phyloP scores from a whole-genome alignment of 2,888 invertebrate species.

The Callyntrura sp. region DNA sequence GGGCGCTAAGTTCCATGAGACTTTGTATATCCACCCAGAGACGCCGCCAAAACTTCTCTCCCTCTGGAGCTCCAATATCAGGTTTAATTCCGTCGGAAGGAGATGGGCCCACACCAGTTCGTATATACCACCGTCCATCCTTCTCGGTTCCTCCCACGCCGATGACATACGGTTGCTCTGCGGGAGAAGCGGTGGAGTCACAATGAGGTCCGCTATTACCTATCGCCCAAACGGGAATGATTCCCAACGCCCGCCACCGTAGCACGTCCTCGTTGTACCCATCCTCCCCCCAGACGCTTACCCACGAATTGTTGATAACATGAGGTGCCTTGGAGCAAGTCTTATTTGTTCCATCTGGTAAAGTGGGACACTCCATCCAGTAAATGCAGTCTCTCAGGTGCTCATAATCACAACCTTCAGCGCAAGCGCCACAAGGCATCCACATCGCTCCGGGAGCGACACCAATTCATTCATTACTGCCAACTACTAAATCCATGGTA shows the following conservation, averaged over 20 bases:
- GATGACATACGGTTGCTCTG: slow-evolving; percentile 49
- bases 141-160: slow-evolving; percentile 53
- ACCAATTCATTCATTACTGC: slow-evolving; percentile 49
- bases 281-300: too few relatives aligned
- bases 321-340: slow-evolving; percentile 50
- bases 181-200: slow-evolving; percentile 14
- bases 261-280: neutral
- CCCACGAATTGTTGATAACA: slow-evolving; percentile 58
- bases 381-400: slow-evolving; percentile 42
- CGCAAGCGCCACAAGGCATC: slow-evolving; percentile 50
- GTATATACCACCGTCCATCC: neutral
- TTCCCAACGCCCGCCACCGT: slow-evolving; percentile 23
- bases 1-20: neutral
- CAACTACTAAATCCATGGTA: slow-evolving; percentile 3
- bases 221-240: slow-evolving; percentile 52
- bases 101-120: slow-evolving; percentile 40
- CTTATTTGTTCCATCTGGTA: neutral
- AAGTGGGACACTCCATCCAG: slow-evolving; percentile 56
- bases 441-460: slow-evolving; percentile 60
- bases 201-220: slow-evolving; percentile 49
- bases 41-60: neutral
- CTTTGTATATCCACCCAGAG: neutral
- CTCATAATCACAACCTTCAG: neutral
- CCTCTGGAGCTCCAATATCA: slow-evolving; percentile 50
- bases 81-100: slow-evolving; percentile 53